These are phyloP conservation scores for Mechanitis mazaeus DNA, from an alignment of 2,888 invertebrate species.

Conservation along the genomic window DNA sequence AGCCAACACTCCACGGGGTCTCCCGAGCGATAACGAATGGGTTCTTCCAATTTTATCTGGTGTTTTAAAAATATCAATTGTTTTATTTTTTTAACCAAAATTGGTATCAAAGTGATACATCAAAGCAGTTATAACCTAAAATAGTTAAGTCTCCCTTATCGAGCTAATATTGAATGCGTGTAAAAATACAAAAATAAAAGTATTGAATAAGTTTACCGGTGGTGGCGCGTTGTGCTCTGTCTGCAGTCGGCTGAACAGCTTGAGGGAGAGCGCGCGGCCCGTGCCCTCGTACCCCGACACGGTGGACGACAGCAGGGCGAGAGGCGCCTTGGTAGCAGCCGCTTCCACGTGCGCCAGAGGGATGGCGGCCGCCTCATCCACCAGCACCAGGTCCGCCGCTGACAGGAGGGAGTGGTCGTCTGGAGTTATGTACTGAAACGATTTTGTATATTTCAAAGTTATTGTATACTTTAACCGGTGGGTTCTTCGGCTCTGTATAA, in stretches of 20 bases:
- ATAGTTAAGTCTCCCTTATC: too few relatives aligned
- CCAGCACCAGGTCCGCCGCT: slow-evolving; percentile 95
- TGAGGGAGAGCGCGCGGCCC: slow-evolving; percentile 95
- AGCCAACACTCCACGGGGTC: slow-evolving; percentile 96
- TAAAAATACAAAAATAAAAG: neutral
- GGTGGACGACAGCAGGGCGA: slow-evolving; percentile 97
- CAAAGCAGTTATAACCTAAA: too few relatives aligned
- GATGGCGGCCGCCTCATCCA: slow-evolving; percentile 99
- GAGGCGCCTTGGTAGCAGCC: slow-evolving; percentile 90
- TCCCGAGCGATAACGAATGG: slow-evolving; percentile 92
- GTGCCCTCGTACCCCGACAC: slow-evolving; percentile 99
- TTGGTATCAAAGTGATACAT: too few relatives aligned
- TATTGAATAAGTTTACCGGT: slow-evolving; percentile 61
- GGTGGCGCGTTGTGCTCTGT: slow-evolving; percentile 77
- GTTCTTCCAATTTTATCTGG: slow-evolving; percentile 90
- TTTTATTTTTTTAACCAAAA: too few relatives aligned
- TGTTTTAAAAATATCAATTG: too few relatives aligned
- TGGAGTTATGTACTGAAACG: slow-evolving; percentile 92
- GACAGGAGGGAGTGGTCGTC: slow-evolving; percentile 91
- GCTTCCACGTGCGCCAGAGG: slow-evolving; percentile 94
- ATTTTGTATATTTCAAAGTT: neutral
- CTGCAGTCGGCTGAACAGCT: slow-evolving; percentile 92
- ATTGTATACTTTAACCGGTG: neutral
- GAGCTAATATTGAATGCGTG: too few relatives aligned
- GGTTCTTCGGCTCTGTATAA: neutral